Evolutionary conservation across 2,113 vertebrate species (phyloP).

Genomic region (Pygoscelis adeliae): DNA sequence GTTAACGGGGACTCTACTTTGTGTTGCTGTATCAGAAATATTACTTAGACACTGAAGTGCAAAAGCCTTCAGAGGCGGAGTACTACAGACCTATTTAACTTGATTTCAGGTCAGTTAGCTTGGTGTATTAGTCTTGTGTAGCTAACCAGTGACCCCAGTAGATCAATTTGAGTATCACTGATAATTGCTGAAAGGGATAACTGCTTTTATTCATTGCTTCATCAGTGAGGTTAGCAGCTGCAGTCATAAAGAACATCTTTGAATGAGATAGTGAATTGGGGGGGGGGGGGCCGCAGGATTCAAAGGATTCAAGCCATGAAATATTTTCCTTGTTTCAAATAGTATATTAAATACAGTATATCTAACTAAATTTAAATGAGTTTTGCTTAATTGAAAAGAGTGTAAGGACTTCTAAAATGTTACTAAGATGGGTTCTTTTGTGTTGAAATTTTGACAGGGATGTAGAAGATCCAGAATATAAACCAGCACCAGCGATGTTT

Average conservation of each 20-base stretch:
- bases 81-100: not conserved
- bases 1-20: not conserved
- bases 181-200: not conserved
- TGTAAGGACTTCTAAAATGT: not conserved
- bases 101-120: not conserved
- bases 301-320: not conserved
- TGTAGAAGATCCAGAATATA: conserved; percentile 98
- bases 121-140: not conserved
- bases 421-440: conserved; percentile 4
- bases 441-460: conserved; percentile 81
- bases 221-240: not conserved
- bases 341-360: not conserved
- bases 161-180: not conserved
- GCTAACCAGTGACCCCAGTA: conserved; percentile 22
- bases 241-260: not conserved
- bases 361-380: not conserved
- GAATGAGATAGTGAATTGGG: not conserved
- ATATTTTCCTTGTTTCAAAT: not conserved
- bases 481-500: conserved; percentile 93
- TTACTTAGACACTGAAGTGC: not conserved
- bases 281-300: not conserved
- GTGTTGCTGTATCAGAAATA: not conserved
- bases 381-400: not conserved
- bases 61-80: not conserved
- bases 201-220: not conserved